Evolutionary conservation across 2,888 invertebrate species (phyloP).

Genomic region (Dicranocentrus wangi): DNA sequence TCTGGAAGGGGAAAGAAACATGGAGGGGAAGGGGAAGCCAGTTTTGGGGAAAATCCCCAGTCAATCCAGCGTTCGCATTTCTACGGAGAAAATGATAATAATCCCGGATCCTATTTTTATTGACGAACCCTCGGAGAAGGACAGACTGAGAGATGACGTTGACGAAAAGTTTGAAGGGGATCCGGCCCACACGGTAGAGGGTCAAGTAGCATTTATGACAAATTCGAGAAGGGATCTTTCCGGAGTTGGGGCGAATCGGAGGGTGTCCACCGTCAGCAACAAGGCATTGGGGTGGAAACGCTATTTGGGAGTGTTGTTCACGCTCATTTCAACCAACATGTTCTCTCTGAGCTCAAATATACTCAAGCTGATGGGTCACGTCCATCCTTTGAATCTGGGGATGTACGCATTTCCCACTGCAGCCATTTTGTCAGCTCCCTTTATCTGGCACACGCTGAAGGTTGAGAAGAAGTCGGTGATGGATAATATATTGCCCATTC

Average conservation of each 20-base stretch:
- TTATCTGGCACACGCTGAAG: conserved; percentile 64
- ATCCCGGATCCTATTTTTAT: conserved; percentile 11
- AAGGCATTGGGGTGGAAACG: conserved; percentile 62
- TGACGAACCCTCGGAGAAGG: conserved; percentile 30
- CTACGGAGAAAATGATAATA: background rate
- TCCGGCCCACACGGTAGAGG: conserved; percentile 48
- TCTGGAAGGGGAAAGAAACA: background rate
- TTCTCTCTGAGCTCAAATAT: conserved; percentile 66
- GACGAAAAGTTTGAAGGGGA: conserved; percentile 48
- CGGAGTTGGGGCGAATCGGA: background rate
- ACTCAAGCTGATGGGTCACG: conserved; percentile 58
- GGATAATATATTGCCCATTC: conserved; percentile 53
- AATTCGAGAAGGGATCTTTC: conserved; percentile 37
- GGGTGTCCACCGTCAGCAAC: conserved; percentile 43
- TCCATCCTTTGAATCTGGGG: conserved; percentile 64
- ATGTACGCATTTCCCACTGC: conserved; percentile 64
- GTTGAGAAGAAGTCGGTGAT: conserved; percentile 65
- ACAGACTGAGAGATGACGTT: conserved; percentile 33
- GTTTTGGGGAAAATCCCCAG: no score
- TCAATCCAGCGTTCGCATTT: no score
- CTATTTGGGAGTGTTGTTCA: conserved; percentile 66
- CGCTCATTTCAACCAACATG: conserved; percentile 66
- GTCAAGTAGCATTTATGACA: conserved; percentile 56
- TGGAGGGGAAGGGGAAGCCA: background rate
- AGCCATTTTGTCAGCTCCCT: conserved; percentile 61